phyloP scores from a whole-genome alignment of 1,140 invertebrate genomes.

The Idris sp. region DNA sequence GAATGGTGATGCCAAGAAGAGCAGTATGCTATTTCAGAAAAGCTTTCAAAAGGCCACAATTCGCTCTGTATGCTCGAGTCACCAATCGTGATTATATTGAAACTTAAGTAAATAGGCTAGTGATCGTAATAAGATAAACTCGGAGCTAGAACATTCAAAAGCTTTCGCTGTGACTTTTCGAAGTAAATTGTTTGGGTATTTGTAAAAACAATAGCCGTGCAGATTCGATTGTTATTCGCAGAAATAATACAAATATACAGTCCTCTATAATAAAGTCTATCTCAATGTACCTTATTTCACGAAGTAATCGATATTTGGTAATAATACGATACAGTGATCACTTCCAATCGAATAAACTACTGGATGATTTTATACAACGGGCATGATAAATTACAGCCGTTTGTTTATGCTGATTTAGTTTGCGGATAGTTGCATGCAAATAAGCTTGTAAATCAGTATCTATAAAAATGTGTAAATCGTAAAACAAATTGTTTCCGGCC shows the following conservation, averaged over 20 bases:
- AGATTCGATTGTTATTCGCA: constrained; percentile 19
- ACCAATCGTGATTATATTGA: constrained; percentile 28
- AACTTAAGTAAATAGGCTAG: constrained; percentile 45
- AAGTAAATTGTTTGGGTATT: constrained; percentile 21
- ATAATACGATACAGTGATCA: constrained; percentile 13
- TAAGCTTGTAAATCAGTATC: too few species aligned
- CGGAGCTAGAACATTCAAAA: constrained; percentile 19
- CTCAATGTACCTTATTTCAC: constrained; percentile 22
- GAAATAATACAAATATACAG: too few species aligned
- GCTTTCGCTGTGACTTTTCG: constrained; percentile 4
- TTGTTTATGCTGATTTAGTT: constrained; percentile 15
- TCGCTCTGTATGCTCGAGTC: constrained; percentile 7
- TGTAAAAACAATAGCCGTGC: constrained; percentile 32
- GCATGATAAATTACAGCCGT: constrained; percentile 5
- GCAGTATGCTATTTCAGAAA: constrained; percentile 24
- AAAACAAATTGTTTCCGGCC: too few species aligned
- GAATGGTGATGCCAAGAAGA: constrained; percentile 33
- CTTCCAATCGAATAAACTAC: neutral
- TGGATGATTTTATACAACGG: neutral
- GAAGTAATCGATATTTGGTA: constrained; percentile 15
- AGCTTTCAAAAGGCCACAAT: constrained; percentile 34
- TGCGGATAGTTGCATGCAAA: neutral
- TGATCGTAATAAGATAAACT: constrained; percentile 45
- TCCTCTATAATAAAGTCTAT: constrained; percentile 28
- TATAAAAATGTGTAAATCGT: too few species aligned